Evolutionary conservation across 2,113 vertebrate species (phyloP).

Genomic region (Gopherus flavomarginatus): DNA sequence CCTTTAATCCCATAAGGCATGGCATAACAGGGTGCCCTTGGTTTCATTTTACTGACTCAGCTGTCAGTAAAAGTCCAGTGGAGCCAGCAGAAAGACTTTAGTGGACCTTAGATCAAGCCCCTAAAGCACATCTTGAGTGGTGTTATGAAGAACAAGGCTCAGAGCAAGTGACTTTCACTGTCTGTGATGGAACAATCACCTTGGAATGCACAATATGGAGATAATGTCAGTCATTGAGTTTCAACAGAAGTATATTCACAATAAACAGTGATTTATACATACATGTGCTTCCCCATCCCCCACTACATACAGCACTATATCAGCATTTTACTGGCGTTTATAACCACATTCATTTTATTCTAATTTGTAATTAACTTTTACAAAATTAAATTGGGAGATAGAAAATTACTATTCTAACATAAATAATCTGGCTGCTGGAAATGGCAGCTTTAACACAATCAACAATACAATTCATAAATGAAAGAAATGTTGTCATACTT

Average conservation of each 20-base stretch:
- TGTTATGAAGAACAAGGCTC: not conserved
- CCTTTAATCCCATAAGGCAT: not conserved
- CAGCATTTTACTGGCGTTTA: slow-evolving; percentile 68
- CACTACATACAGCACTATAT: slow-evolving; percentile 26
- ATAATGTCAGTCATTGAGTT: not conserved
- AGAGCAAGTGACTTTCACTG: not conserved
- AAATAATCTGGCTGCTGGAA: slow-evolving; percentile 77
- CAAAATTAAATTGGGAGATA: slow-evolving; percentile 79
- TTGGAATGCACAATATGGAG: not conserved
- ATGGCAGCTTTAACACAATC: slow-evolving; percentile 76
- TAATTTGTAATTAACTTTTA: slow-evolving; percentile 81
- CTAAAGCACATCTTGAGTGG: not conserved
- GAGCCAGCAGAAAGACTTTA: not conserved
- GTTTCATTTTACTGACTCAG: not conserved
- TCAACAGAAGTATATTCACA: not conserved
- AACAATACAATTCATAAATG: slow-evolving; percentile 70
- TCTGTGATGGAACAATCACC: not conserved
- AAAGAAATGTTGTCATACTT: slow-evolving; percentile 78
- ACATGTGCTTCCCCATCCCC: slow-evolving; percentile 16
- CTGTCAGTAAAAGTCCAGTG: not conserved
- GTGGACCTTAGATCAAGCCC: not conserved
- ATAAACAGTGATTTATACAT: not conserved
- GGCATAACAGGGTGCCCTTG: not conserved
- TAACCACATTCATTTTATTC: slow-evolving; percentile 74
- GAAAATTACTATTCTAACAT: slow-evolving; percentile 74